phyloP scores from a whole-genome alignment of 35 echinoderm and acorn worm genomes.

The Acanthaster planci region DNA sequence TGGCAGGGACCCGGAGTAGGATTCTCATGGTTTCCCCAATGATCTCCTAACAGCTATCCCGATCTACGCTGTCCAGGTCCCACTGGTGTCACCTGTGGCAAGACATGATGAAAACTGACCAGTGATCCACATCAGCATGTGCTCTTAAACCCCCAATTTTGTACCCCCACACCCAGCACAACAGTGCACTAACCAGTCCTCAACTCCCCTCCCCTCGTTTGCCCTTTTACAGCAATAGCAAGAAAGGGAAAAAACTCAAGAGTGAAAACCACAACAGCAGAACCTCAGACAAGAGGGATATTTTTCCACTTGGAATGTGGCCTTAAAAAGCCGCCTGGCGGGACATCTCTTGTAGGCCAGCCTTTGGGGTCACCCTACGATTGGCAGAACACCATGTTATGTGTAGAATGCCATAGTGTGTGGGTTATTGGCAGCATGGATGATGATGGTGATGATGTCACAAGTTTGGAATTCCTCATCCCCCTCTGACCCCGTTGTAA shows the following conservation, averaged over 20 bases:
- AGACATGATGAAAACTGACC: conserved; percentile 22
- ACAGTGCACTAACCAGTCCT: too few relatives aligned
- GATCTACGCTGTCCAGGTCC: background rate
- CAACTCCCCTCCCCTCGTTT: too few relatives aligned
- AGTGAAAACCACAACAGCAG: too few relatives aligned
- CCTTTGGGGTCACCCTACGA: background rate
- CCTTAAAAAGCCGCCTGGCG: conserved; percentile 7
- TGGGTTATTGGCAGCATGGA: too few relatives aligned
- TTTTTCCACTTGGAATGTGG: conserved; percentile 18
- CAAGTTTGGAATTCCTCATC: conserved; percentile 16
- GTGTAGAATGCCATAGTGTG: conserved; percentile 5
- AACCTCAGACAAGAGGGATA: background rate
- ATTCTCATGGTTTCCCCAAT: too few relatives aligned
- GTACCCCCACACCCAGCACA: background rate
- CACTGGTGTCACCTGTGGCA: conserved; percentile 3
- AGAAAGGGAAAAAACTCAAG: too few relatives aligned
- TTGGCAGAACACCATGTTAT: conserved; percentile 31
- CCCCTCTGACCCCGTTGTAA: background rate
- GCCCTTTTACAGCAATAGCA: too few relatives aligned
- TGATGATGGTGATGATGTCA: conserved; percentile 33
- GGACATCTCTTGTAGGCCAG: too few relatives aligned
- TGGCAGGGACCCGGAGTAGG: too few relatives aligned
- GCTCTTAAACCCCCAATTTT: conserved; percentile 8
- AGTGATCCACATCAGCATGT: conserved; percentile 13
- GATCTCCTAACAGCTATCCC: too few relatives aligned